Evolutionary conservation across 2,888 invertebrate genomes (phyloP).

Genomic region (Drosophila buzzatii): DNA sequence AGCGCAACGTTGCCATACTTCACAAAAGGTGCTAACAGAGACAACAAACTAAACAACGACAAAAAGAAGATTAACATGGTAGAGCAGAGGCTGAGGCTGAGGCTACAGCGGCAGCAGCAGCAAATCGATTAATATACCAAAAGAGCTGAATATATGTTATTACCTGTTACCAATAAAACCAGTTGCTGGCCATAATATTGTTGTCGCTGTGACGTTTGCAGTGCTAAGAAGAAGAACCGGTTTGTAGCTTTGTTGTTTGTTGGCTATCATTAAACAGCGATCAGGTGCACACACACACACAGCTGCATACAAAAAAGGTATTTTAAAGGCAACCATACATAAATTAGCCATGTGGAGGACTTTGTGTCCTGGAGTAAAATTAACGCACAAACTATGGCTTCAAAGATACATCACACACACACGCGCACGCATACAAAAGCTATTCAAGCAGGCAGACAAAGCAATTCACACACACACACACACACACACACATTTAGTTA

Average conservation of each 20-base stretch:
- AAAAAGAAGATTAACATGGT: slow-evolving; percentile 64
- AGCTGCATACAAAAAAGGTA: slow-evolving; percentile 37
- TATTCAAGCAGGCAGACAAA: slow-evolving; percentile 33
- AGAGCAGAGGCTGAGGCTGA: slow-evolving; percentile 11
- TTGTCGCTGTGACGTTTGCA: slow-evolving; percentile 46
- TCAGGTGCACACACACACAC: slow-evolving; percentile 43
- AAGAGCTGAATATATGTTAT: slow-evolving; percentile 48
- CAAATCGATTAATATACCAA: slow-evolving; percentile 75
- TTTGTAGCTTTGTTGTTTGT: slow-evolving; percentile 36
- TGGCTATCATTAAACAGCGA: slow-evolving; percentile 53
- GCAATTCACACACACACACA: slow-evolving; percentile 19
- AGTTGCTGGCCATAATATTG: slow-evolving; percentile 43
- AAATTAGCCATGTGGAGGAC: slow-evolving; percentile 45
- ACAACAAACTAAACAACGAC: slow-evolving; percentile 25
- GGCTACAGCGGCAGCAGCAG: slow-evolving; percentile 27
- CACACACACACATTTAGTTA: slow-evolving; percentile 10
- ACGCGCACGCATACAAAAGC: not conserved
- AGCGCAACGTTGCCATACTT: slow-evolving; percentile 68
- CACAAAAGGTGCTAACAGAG: slow-evolving; percentile 71
- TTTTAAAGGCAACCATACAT: slow-evolving; percentile 45
- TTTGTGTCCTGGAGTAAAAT: slow-evolving; percentile 63
- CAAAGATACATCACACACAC: slow-evolving; percentile 48
- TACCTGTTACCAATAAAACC: slow-evolving; percentile 62
- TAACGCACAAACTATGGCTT: slow-evolving; percentile 68
- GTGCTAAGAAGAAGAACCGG: slow-evolving; percentile 33